These are phyloP conservation scores for Xiphias gladius DNA, from an alignment of 2,113 vertebrate genomes.

Conservation along the genomic window DNA sequence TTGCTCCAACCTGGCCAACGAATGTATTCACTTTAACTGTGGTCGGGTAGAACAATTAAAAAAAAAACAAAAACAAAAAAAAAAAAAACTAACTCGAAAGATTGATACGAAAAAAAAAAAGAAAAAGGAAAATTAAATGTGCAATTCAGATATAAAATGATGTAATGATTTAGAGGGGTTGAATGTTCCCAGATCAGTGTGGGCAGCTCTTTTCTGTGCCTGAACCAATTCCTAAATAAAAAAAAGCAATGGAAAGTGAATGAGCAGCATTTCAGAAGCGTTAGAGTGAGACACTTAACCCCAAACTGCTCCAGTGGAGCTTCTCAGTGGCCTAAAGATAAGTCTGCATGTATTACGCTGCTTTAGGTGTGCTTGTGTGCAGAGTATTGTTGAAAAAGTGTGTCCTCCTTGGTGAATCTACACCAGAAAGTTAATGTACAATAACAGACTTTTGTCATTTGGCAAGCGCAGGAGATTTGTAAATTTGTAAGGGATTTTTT, in stretches of 20 bases:
- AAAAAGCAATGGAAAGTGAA: background rate
- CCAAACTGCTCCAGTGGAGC: conserved; percentile 8
- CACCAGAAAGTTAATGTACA: background rate
- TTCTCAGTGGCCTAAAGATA: conserved; percentile 28
- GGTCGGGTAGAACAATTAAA: background rate
- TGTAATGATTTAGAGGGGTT: background rate
- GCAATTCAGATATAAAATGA: background rate
- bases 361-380: conserved; percentile 12
- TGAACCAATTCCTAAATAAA: background rate
- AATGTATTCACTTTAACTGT: background rate
- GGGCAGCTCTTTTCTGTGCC: background rate
- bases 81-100: background rate
- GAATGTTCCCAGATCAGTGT: background rate
- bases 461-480: background rate
- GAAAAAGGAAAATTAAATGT: background rate
- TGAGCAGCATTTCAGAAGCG: background rate
- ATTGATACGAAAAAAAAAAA: background rate
- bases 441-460: background rate
- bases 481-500: background rate
- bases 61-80: no score
- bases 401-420: background rate
- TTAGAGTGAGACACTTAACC: background rate
- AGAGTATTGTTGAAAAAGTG: background rate
- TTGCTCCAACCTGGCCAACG: conserved; percentile 3
- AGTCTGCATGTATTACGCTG: background rate